Evolutionary conservation across 2,888 invertebrate genomes (phyloP), one percentile per base, ranked within the genome.

Genomic region (Xanthia icteritia): DNA sequence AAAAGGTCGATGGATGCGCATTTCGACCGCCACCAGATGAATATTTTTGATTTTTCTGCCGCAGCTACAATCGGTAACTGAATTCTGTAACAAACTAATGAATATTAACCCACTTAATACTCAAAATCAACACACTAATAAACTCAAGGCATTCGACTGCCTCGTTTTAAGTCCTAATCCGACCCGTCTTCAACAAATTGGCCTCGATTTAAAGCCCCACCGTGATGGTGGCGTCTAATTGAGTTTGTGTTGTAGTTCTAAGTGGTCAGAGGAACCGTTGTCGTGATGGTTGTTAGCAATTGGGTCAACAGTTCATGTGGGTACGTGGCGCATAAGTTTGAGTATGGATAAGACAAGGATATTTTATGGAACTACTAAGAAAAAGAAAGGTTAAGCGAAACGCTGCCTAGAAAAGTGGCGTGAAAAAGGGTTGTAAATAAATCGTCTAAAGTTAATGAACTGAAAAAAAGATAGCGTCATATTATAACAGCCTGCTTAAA

Each of bases 201-300:
- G 48, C 72, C 80, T 66, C 74, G 58, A 76, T 83, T 72, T 76
- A 68, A 68, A 76, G 66, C 79, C 79, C 69, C 70, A 71, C 66
- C 64, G 72, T 88, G 82, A 88, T 87, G 76, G 79, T 68, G 66
- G 74, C 68, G 73, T 76, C 83, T 88, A 89, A 89, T 88, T 89
- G 88, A 86, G 89, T 89, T 89, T 76, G 79, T 79, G 83, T 89
- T 86, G 85, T 89, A 88, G 84, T 86, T 89, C 68, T 81, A 88
- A 89, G 88, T 89, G 88, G 86, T 83, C 73, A 77, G 78, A 81
- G 84, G 79, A 85, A 83, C 81, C 75, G 86, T 74, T 86, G 86
- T 83, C 77, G 69, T 81, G 79, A 70, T 72, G 70, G 73, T 81
- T 85, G 83, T 79, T 80, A 81, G 82, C 77, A 86, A 89, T 87